Evolutionary conservation across 2,888 invertebrate species (phyloP), one percentile per base, ranked within the genome.

Genomic region (Boloria euphrosyne): DNA sequence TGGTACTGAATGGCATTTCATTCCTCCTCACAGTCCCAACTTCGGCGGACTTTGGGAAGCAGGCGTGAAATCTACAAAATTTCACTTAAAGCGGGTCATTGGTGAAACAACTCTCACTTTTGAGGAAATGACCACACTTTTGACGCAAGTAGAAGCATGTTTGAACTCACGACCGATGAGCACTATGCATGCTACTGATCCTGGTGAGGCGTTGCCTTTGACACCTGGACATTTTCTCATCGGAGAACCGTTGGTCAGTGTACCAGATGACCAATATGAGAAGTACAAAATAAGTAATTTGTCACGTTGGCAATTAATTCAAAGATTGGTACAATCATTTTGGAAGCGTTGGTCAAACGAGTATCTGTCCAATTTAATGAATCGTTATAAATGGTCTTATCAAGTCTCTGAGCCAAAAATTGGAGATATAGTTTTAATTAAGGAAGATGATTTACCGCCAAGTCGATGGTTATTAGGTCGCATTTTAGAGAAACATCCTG

Each of bases 81-180:
- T 57, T 5, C 73, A 74, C 51, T 38, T 74, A 4, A 73, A 68
- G 59, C 47, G 73, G 10, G 66, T 75, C 1, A 62, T 72, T 5
- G 61, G 60, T 10, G 18, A 65, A 7, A 31, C 65, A 14, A 73
- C 68, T 1, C 22, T 74, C 13, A 75, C 71, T 0, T 75, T 61
- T 62, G 73, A 75, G 51, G 73, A 73, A 58, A 47, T 72, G n/a
- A 46, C 60, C 6, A 75, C 73, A 0, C 53, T 74, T 1, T 17
- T 71, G 14, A 55, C 52, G 10, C 73, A 75, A 49, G 68, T 74
- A 38, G 75, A 74, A 62, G 73, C 75, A 10, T 74, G 74, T 50
- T 55, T 75, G 0, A 76, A 76, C 62, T 76, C 75, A 1, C 60
- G 76, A 6, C 73, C 73, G 50, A 17, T 67, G 14, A 57, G 17